Evolutionary conservation across 2,113 vertebrate genomes (phyloP).

Genomic region (Equus przewalskii): DNA sequence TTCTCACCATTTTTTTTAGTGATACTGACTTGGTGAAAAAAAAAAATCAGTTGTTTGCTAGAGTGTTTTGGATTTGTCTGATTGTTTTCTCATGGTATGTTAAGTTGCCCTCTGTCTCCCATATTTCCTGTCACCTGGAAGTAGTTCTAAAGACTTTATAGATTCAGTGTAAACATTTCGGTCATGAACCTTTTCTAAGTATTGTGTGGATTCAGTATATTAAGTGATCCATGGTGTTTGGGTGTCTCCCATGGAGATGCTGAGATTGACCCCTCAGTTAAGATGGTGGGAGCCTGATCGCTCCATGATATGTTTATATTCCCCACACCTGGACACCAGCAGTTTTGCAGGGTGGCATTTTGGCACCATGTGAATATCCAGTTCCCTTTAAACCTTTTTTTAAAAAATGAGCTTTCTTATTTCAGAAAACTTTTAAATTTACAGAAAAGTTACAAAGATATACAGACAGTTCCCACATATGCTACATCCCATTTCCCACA

Average conservation of each 20-base stretch:
- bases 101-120: neutral
- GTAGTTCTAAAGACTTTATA: neutral
- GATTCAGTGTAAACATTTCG: fast-evolving
- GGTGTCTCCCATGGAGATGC: neutral
- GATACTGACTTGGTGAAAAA: too few relatives aligned
- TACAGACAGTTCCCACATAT: neutral
- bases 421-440: neutral
- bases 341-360: too few relatives aligned
- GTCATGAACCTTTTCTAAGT: neutral
- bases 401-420: neutral
- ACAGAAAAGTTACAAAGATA: neutral
- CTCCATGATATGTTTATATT: neutral
- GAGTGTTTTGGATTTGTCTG: neutral
- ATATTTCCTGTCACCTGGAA: neutral
- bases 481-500: fast-evolving
- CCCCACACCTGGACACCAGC: fast-evolving
- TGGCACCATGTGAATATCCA: too few relatives aligned
- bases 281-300: neutral
- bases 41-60: fast-evolving
- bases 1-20: neutral
- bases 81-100: neutral
- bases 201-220: fast-evolving
- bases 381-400: neutral
- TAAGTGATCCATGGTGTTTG: neutral
- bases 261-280: fast-evolving